Conservation (phyloP, 2,888 invertebrate genomes). For the Heliconius sara region DNA sequence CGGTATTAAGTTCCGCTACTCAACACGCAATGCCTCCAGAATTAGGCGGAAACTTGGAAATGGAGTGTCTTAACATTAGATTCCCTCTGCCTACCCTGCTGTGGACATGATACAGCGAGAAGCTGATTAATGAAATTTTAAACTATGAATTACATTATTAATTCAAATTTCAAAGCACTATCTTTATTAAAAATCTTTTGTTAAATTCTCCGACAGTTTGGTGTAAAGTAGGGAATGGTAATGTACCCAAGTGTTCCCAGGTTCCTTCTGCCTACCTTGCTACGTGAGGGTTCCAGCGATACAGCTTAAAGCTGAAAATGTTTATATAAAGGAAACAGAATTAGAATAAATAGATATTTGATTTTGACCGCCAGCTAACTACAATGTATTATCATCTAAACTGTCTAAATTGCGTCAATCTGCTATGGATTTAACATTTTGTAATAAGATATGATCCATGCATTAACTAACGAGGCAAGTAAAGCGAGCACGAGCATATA, state of each 20-base stretch:
- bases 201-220: no score
- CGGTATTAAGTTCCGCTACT: no score
- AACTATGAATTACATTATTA: background rate
- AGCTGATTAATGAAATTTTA: background rate
- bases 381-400: background rate
- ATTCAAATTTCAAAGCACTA: background rate
- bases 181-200: background rate
- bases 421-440: background rate
- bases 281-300: no score
- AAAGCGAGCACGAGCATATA: background rate
- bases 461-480: background rate
- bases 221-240: no score
- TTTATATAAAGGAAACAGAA: background rate
- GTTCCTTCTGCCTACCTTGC: no score
- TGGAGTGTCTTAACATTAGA: no score
- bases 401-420: background rate
- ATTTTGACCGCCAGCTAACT: background rate
- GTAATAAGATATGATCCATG: background rate
- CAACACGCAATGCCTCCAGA: no score
- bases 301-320: no score
- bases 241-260: no score
- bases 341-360: background rate
- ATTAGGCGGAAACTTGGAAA: no score
- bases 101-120: no score
- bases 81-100: no score